Conservation (phyloP, 1,140 invertebrate species). For the Drosophila funebris region DNA sequence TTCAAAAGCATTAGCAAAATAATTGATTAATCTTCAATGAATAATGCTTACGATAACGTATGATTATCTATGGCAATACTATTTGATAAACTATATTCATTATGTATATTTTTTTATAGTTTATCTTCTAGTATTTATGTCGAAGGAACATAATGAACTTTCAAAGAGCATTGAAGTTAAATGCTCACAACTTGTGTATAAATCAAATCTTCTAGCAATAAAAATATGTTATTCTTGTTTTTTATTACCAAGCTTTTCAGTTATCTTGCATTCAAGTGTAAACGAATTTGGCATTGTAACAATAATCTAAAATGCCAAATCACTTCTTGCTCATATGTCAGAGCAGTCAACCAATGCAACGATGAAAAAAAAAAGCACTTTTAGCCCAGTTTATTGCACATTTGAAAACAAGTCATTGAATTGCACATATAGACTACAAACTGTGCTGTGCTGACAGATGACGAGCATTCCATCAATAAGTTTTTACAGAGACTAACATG, state of each 20-base stretch:
- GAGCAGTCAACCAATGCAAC: background rate
- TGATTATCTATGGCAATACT: background rate
- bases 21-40: background rate
- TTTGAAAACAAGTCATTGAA: background rate
- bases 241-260: background rate
- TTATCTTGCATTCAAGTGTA: background rate
- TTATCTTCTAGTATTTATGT: background rate
- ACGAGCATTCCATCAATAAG: constrained; percentile 24
- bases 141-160: no score
- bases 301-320: no score
- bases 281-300: background rate
- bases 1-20: background rate
- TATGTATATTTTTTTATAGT: background rate
- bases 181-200: no score
- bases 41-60: background rate
- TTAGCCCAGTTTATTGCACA: constrained; percentile 3
- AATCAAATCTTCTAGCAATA: no score
- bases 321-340: no score
- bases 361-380: background rate
- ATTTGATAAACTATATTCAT: background rate
- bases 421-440: constrained; percentile 1
- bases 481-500: constrained; percentile 11
- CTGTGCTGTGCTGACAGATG: constrained; percentile 14
- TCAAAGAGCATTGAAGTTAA: no score
- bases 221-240: no score